phyloP scores from a whole-genome alignment of 92 coral and sea anemone species.

The Micromussa lordhowensis region DNA sequence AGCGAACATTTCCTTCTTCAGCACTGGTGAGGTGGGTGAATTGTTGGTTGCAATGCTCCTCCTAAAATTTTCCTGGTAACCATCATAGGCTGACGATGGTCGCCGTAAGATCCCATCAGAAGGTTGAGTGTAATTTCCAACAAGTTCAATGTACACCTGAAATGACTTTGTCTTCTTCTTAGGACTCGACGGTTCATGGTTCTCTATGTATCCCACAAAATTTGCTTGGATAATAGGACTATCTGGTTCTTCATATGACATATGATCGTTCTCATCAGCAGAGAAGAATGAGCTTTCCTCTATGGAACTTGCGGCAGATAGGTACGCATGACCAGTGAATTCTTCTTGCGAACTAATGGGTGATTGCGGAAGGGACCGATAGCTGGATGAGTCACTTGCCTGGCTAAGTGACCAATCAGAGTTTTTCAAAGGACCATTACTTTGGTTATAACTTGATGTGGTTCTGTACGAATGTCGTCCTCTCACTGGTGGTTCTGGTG shows the following conservation, averaged over 20 bases:
- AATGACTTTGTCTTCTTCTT: slow-evolving; percentile 76
- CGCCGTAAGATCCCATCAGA: slow-evolving; percentile 87
- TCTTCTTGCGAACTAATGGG: slow-evolving; percentile 76
- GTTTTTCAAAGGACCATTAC: slow-evolving; percentile 59
- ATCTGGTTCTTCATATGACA: slow-evolving; percentile 63
- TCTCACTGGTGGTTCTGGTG: slow-evolving; percentile 51
- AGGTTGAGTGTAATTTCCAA: slow-evolving; percentile 87
- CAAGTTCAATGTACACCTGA: slow-evolving; percentile 94
- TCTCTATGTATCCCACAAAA: slow-evolving; percentile 75
- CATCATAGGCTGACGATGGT: slow-evolving; percentile 91
- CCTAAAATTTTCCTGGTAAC: slow-evolving; percentile 82
- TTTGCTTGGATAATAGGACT: slow-evolving; percentile 76
- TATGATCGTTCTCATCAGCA: slow-evolving; percentile 61
- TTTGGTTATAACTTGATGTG: slow-evolving; percentile 20
- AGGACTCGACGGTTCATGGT: slow-evolving; percentile 65
- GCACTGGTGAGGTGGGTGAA: slow-evolving; percentile 41
- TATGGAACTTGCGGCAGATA: slow-evolving; percentile 77
- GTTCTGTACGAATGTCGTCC: slow-evolving; percentile 28
- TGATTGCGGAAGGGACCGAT: slow-evolving; percentile 67
- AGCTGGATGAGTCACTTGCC: slow-evolving; percentile 62
- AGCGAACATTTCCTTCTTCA: slow-evolving; percentile 38
- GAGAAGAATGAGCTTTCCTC: slow-evolving; percentile 81
- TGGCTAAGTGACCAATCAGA: slow-evolving; percentile 76
- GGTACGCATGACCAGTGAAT: slow-evolving; percentile 46
- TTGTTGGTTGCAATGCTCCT: slow-evolving; percentile 63